These are phyloP conservation scores for Entomobrya multifasciata DNA, from an alignment of 2,888 invertebrate species.

Conservation along the genomic window DNA sequence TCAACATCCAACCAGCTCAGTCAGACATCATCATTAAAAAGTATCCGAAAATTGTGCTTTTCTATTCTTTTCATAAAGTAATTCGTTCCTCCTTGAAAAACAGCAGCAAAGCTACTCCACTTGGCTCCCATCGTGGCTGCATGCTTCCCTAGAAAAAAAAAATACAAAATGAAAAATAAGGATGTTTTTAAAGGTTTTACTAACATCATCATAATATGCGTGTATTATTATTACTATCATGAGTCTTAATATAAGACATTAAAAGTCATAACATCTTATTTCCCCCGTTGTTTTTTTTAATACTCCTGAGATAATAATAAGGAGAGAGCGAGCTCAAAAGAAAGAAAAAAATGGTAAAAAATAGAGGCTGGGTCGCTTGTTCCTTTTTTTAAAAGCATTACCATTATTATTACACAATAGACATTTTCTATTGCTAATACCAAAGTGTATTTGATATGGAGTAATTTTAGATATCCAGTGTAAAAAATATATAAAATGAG, in stretches of 20 bases:
- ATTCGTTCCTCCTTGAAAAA: neutral
- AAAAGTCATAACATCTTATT: slow-evolving; percentile 64
- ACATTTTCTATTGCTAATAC: too few species aligned
- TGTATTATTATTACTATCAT: slow-evolving; percentile 49
- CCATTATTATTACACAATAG: slow-evolving; percentile 3
- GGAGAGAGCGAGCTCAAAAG: neutral
- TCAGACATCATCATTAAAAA: slow-evolving; percentile 44
- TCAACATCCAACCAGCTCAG: neutral
- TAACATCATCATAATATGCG: slow-evolving; percentile 28
- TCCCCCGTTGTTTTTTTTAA: slow-evolving; percentile 58
- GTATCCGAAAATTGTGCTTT: neutral
- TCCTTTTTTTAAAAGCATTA: neutral
- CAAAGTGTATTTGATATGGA: neutral
- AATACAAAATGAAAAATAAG: slow-evolving; percentile 24
- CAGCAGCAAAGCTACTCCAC: neutral
- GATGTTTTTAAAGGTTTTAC: slow-evolving; percentile 18
- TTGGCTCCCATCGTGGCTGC: neutral
- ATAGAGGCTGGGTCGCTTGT: neutral
- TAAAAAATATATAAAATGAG: too few species aligned
- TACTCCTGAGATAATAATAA: neutral
- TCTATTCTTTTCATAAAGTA: neutral
- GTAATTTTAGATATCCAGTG: too few species aligned
- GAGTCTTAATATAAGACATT: slow-evolving; percentile 64
- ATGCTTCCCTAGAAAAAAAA: neutral
- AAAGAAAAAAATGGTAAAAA: slow-evolving; percentile 7